Conservation (phyloP, 2,888 invertebrate genomes). For the Caenorhabditis uteleia region DNA sequence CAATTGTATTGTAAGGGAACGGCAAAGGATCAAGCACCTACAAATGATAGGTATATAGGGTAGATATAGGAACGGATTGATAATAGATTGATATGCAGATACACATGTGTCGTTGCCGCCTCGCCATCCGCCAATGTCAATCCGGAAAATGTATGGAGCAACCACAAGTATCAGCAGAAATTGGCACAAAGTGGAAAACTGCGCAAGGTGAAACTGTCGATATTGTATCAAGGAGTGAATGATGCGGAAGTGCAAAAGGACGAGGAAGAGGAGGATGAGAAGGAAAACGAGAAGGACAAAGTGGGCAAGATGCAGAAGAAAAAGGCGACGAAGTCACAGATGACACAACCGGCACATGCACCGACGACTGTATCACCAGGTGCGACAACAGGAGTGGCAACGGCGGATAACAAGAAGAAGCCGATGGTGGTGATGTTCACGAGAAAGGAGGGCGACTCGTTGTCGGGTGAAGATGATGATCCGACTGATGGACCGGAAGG, state of each 20-base stretch:
- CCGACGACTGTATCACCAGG: too few relatives aligned
- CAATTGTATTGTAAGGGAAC: conserved; percentile 5
- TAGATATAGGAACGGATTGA: background rate
- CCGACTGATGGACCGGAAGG: too few relatives aligned
- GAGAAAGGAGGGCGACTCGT: conserved; percentile 1
- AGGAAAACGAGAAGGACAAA: too few relatives aligned
- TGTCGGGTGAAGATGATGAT: conserved; percentile 1
- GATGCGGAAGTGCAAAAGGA: background rate
- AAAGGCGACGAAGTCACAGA: background rate
- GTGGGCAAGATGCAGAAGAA: background rate
- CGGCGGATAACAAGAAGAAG: background rate
- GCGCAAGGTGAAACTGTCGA: conserved; percentile 1
- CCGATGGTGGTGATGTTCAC: conserved; percentile 1
- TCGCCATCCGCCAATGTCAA: conserved; percentile 8
- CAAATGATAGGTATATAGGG: background rate
- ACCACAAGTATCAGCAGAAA: conserved; percentile 11
- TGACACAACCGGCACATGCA: background rate
- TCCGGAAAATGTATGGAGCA: conserved; percentile 8
- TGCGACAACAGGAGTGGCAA: too few relatives aligned
- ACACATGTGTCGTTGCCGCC: conserved; percentile 5
- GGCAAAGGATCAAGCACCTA: conserved; percentile 1
- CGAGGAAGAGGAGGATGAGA: conserved; percentile 6
- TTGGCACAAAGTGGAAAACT: conserved; percentile 3
- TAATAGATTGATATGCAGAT: background rate
- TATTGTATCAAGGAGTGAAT: conserved; percentile 4